These are phyloP conservation scores for Puntigrus tetrazona DNA, from an alignment of 2,113 vertebrate species.

Conservation along the genomic window DNA sequence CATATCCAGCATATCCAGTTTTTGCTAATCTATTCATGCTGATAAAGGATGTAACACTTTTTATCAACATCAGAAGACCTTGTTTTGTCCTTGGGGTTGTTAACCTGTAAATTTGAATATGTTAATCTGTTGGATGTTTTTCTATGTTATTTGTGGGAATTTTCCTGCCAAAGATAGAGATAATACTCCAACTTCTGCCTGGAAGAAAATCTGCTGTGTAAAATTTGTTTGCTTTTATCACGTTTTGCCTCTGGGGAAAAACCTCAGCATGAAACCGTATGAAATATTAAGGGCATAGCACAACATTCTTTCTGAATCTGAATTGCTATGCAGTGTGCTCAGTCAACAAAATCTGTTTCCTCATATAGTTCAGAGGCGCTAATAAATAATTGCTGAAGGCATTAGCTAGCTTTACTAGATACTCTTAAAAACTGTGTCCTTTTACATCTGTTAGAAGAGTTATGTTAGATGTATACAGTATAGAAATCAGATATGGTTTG, in stretches of 20 bases:
- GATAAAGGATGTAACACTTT: background rate
- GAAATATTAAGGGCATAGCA: slow-evolving; percentile 37
- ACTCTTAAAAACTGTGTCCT: background rate
- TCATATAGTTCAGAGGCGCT: slow-evolving; percentile 34
- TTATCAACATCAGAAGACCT: background rate
- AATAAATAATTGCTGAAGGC: slow-evolving; percentile 45
- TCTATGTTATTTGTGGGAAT: background rate
- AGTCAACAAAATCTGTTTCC: slow-evolving; percentile 47
- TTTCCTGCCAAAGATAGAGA: slow-evolving; percentile 40
- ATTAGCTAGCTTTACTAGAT: slow-evolving; percentile 22
- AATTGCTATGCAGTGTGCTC: slow-evolving; percentile 15
- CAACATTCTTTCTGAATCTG: slow-evolving; percentile 34
- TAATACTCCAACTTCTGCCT: slow-evolving; percentile 34
- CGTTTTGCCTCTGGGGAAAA: slow-evolving; percentile 29
- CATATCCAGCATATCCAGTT: background rate
- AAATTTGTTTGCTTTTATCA: slow-evolving; percentile 48
- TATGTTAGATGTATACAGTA: background rate
- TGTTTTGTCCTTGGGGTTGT: slow-evolving; percentile 1
- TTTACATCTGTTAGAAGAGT: slow-evolving; percentile 13
- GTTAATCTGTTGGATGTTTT: slow-evolving; percentile 25
- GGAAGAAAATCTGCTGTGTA: slow-evolving; percentile 26
- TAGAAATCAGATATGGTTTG: background rate
- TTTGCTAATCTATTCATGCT: background rate
- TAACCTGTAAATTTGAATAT: slow-evolving; percentile 32
- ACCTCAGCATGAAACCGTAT: slow-evolving; percentile 40